Evolutionary conservation across 2,797 vertebrate species (phyloP).

Genomic region (Hephaestus fuliginosus): DNA sequence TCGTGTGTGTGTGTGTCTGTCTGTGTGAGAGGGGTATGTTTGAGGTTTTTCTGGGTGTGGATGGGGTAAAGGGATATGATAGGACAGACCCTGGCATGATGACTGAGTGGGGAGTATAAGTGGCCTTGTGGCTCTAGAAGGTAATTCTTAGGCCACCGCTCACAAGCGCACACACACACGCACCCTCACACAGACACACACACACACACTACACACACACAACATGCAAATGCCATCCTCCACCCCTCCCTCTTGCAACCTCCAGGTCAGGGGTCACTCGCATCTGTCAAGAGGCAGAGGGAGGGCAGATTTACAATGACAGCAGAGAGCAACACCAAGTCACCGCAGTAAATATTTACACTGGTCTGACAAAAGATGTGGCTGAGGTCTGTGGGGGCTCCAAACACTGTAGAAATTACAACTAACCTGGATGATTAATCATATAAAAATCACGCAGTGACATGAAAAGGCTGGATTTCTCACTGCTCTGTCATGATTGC

Average conservation of each 20-base stretch:
- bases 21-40: constrained; percentile 24
- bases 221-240: constrained; percentile 65
- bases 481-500: constrained; percentile 52
- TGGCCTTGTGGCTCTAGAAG: constrained; percentile 43
- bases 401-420: constrained; percentile 64
- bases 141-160: constrained; percentile 53
- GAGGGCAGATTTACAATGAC: constrained; percentile 82
- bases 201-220: constrained; percentile 41
- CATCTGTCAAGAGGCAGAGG: constrained; percentile 78
- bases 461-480: constrained; percentile 62
- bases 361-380: constrained; percentile 81
- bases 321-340: constrained; percentile 75
- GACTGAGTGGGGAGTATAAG: constrained; percentile 56
- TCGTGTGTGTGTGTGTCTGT: constrained; percentile 28
- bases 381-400: constrained; percentile 67
- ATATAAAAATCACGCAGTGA: constrained; percentile 54
- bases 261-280: constrained; percentile 79
- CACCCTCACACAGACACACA: background rate
- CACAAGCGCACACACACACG: background rate
- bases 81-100: constrained; percentile 67
- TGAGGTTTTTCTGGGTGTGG: constrained; percentile 40
- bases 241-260: constrained; percentile 71
- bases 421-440: constrained; percentile 72
- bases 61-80: constrained; percentile 59
- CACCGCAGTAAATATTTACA: constrained; percentile 85